Base-by-base conservation (phyloP, 53 echinoderm and acorn worm genomes). In the Crossaster papposus region DNA sequence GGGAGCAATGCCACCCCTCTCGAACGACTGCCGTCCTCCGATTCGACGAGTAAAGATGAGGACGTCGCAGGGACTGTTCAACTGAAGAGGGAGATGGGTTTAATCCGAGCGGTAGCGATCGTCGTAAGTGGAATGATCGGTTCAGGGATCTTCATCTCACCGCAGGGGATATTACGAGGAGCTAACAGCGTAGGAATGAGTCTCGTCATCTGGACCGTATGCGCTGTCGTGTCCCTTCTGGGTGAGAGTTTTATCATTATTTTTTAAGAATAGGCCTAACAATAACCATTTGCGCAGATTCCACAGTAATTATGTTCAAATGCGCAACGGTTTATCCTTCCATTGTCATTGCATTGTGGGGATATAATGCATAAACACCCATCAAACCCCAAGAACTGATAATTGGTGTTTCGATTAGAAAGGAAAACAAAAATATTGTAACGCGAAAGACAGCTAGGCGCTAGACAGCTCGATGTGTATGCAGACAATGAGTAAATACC, bases 101-200 rank as follows among this genome's bases (percentile, higher is more conserved):
- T 82, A n/a, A 63, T 70, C 23, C 35, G 82, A 38, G 82, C 36
- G 28, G 34, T 82, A 36, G 65, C 82, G 18, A 30, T 82, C 82
- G 44, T 82, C 14, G 82, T 37, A 3, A 63, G 81, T 32, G 81
- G 58, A 2, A 81, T 81, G 81, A 81, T 81, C 1, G 81, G 81
- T 8, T 81, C 81, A 32, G 82, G 82, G 37, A 82, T 82, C 20
- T 82, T 82, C 68, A 82, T 82, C 70, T 36, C 82, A 14, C 82
- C 82, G 1, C 65, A 82, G 33, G 82, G 82, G 37, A 35, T 82
- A 24, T 38, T 82, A 6, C 24, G 17, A 20, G 82, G 82, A 33
- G 37, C 82, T 2, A 26, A 82, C 14, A 82, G 82, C 38, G 82
- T 82, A 10, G 68, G 82, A 64, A 82, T 82, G 82, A 82, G 82